Percentiles rank a stretch among this genome's conserved stretches.
Evolutionary conservation across 2,797 vertebrate genomes (phyloP).

Genomic region (Helostoma temminkii): DNA sequence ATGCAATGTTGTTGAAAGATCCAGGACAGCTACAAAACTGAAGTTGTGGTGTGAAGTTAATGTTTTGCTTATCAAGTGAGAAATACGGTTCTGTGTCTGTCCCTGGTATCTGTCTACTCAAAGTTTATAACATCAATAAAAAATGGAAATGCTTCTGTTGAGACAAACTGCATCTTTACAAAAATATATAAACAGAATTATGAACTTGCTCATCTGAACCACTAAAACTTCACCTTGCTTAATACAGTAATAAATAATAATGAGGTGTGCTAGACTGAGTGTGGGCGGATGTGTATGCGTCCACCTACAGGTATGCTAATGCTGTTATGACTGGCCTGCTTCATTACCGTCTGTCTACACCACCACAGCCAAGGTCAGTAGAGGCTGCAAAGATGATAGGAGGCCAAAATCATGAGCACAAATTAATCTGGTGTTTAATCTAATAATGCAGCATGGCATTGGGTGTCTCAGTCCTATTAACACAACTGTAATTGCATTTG

Average conservation of each 20-base stretch:
- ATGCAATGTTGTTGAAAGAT: too few species aligned
- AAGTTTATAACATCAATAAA: too few species aligned
- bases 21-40: too few species aligned
- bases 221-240: constrained; percentile 71
- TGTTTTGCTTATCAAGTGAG: too few species aligned
- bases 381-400: constrained; percentile 76
- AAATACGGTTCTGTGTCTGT: too few species aligned
- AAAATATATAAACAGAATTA: constrained; percentile 44
- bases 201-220: constrained; percentile 58
- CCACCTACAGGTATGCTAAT: constrained; percentile 77
- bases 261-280: constrained; percentile 57
- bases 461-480: constrained; percentile 82
- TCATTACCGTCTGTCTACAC: constrained; percentile 82
- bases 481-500: constrained; percentile 82
- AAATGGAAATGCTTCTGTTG: too few species aligned
- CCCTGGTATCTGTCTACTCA: background rate
- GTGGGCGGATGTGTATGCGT: constrained; percentile 43
- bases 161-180: constrained; percentile 15
- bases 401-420: constrained; percentile 76
- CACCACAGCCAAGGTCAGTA: constrained; percentile 78
- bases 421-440: constrained; percentile 86
- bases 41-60: too few species aligned
- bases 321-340: constrained; percentile 82
- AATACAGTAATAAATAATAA: constrained; percentile 81
- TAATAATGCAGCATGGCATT: constrained; percentile 80